phyloP scores from a whole-genome alignment of 2,888 invertebrate genomes.

The Heliconius ethilla region DNA sequence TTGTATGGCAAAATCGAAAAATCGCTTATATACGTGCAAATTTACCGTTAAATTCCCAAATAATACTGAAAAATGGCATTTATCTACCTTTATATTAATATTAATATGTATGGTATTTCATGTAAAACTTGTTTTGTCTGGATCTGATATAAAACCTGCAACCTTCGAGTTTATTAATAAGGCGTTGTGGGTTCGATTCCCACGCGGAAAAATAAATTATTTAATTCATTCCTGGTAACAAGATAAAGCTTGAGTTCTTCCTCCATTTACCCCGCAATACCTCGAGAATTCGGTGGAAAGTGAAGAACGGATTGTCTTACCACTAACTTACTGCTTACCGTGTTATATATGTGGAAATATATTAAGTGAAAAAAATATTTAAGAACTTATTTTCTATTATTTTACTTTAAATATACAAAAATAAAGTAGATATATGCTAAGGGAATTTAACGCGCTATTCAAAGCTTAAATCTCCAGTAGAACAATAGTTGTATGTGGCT shows the following conservation, averaged over 20 bases:
- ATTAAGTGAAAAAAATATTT: neutral
- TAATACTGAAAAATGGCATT: neutral
- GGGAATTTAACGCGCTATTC: conserved; percentile 3
- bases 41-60: conserved; percentile 6
- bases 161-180: no score
- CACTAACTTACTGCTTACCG: no score
- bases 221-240: no score
- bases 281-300: no score
- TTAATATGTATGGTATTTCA: neutral
- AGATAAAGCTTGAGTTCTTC: no score
- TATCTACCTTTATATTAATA: neutral
- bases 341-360: no score
- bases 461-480: conserved; percentile 3
- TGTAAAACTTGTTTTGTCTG: neutral
- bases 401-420: neutral
- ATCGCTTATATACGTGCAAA: neutral
- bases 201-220: no score
- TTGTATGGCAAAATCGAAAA: neutral
- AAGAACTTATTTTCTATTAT: neutral
- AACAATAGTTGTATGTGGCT: conserved; percentile 50
- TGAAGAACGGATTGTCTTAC: no score
- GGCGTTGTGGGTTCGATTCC: no score
- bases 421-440: conserved; percentile 8
- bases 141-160: neutral
- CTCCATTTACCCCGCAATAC: no score